Evolutionary conservation across 2,797 vertebrate species (phyloP).

Genomic region (Notolepis coatsorum): DNA sequence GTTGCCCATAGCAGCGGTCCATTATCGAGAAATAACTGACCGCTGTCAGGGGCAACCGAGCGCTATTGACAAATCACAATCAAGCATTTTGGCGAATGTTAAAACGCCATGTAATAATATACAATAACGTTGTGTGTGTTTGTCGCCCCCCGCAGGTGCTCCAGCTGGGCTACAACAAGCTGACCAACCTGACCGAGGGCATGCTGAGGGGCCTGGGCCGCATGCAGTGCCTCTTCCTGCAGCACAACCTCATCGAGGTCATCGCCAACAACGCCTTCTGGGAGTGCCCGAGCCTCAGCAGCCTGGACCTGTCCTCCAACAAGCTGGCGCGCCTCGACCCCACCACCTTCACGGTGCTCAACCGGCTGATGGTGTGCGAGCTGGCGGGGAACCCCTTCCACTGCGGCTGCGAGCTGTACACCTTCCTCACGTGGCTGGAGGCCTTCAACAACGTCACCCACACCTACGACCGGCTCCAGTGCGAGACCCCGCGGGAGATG

Average conservation of each 20-base stretch:
- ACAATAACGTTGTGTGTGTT: not conserved
- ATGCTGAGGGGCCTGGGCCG: conserved; percentile 95
- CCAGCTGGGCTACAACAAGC: conserved; percentile 97
- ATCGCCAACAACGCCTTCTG: conserved; percentile 94
- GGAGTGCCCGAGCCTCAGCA: conserved; percentile 96
- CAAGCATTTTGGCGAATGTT: no score
- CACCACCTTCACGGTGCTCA: conserved; percentile 90
- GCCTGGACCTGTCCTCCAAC: conserved; percentile 97
- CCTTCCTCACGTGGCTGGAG: conserved; percentile 94
- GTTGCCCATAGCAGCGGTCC: no score
- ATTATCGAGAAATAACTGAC: no score
- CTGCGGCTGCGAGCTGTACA: conserved; percentile 94
- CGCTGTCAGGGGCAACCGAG: no score
- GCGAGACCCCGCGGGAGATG: conserved; percentile 94
- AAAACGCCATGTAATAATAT: not conserved
- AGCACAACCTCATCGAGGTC: conserved; percentile 97
- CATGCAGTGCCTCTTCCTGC: conserved; percentile 96
- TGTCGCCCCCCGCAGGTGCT: conserved; percentile 79
- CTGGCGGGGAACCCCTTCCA: conserved; percentile 98
- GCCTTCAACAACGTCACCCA: conserved; percentile 97
- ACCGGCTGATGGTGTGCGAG: conserved; percentile 94
- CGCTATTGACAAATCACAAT: no score
- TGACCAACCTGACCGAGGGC: conserved; percentile 96
- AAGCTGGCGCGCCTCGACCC: conserved; percentile 93
- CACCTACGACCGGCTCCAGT: conserved; percentile 97